phyloP scores from a whole-genome alignment of 2,113 vertebrate species.

The Rhinoptilus africanus region DNA sequence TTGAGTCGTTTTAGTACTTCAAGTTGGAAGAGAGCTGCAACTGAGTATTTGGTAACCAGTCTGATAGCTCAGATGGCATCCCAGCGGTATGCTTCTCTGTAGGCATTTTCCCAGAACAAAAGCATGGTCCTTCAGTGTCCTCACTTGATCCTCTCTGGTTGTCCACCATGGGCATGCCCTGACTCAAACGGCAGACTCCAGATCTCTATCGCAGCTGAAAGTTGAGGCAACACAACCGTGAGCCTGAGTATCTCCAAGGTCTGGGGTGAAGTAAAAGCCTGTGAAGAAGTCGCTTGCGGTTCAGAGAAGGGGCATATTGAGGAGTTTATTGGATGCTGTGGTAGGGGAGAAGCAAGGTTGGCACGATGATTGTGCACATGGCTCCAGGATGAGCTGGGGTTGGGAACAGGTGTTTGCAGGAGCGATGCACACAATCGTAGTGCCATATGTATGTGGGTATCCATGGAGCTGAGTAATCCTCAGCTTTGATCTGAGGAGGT shows the following conservation, averaged over 20 bases:
- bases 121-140: not conserved
- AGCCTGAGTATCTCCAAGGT: not conserved
- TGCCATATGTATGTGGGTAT: not conserved
- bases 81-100: not conserved
- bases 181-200: not conserved
- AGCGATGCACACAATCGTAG: not conserved
- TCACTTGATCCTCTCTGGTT: not conserved
- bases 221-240: fast-evolving
- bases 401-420: not conserved
- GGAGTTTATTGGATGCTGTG: not conserved
- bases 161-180: not conserved
- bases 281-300: not conserved
- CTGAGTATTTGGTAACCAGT: not conserved
- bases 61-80: not conserved
- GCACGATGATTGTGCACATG: not conserved
- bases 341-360: not conserved
- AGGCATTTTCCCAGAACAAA: not conserved
- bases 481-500: not conserved
- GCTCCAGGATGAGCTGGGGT: not conserved
- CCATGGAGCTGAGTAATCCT: not conserved
- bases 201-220: not conserved
- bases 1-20: not conserved
- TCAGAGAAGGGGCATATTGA: not conserved
- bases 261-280: not conserved
- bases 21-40: not conserved